Evolutionary conservation across 2,888 invertebrate genomes (phyloP).

Genomic region (Brachycybe producta): DNA sequence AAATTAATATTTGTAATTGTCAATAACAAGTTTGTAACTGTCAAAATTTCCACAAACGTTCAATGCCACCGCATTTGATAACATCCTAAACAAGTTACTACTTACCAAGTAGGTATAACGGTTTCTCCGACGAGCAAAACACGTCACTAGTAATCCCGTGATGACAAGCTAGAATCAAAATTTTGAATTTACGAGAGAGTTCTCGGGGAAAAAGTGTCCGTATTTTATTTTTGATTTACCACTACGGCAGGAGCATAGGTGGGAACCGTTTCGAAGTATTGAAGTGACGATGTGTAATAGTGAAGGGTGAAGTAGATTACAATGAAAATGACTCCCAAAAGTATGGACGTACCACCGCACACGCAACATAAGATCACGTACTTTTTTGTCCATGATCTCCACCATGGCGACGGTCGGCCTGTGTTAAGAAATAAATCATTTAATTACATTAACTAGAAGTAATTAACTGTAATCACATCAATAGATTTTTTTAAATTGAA

Average conservation of each 20-base stretch:
- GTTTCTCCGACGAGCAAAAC: conserved; percentile 66
- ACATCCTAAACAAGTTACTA: no score
- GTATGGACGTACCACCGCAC: conserved; percentile 62
- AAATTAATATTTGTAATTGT: no score
- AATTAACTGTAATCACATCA: no score
- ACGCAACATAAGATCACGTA: conserved; percentile 72
- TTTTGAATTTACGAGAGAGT: conserved; percentile 5
- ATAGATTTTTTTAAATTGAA: no score
- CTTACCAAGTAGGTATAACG: conserved; percentile 79
- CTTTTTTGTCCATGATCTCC: conserved; percentile 48
- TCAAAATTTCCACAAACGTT: no score
- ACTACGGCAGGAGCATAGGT: conserved; percentile 83
- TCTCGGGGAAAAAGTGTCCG: neutral
- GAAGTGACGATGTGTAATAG: conserved; percentile 59
- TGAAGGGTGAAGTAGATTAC: conserved; percentile 66
- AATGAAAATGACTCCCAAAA: conserved; percentile 61
- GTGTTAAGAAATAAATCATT: no score
- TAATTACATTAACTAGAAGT: no score
- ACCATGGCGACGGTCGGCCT: conserved; percentile 24
- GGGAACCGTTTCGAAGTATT: conserved; percentile 80
- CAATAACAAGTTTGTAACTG: no score
- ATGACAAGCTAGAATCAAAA: conserved; percentile 55
- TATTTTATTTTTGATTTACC: conserved; percentile 43
- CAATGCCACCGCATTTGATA: no score
- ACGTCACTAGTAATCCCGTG: conserved; percentile 74